A percentile compares a stretch with the other conserved stretches of the same genome.
These are phyloP conservation scores for Argyra leucocephala DNA, from an alignment of 2,888 invertebrate genomes.

Conservation along the genomic window DNA sequence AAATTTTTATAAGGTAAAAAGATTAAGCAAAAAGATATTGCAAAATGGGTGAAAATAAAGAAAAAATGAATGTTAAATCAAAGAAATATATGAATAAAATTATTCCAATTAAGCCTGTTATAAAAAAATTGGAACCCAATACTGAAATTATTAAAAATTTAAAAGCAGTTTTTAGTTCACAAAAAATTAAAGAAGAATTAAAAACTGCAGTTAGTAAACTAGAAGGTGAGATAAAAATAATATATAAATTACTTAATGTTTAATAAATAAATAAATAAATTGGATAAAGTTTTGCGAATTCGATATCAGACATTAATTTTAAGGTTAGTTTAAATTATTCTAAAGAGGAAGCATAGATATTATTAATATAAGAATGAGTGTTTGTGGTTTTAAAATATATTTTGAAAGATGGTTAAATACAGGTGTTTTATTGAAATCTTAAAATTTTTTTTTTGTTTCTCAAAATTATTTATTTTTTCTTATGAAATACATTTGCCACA, in stretches of 20 bases:
- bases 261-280: too few species aligned
- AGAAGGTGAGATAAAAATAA: neutral
- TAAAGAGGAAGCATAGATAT: too few species aligned
- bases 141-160: neutral
- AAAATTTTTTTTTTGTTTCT: neutral
- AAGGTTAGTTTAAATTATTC: too few species aligned
- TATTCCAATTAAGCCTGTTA: neutral
- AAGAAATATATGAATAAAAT: neutral
- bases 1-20: too few species aligned
- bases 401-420: too few species aligned
- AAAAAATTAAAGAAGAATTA: neutral
- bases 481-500: neutral
- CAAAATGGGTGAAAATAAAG: neutral
- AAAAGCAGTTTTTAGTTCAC: neutral
- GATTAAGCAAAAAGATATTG: neutral
- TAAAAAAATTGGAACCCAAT: neutral
- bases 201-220: neutral
- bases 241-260: too few species aligned
- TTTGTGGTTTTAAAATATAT: too few species aligned
- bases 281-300: too few species aligned
- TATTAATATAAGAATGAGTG: too few species aligned
- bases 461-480: neutral
- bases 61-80: neutral
- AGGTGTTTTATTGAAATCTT: too few species aligned
- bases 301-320: too few species aligned